Conservation (phyloP, 1,140 invertebrate species). For the Zophobas atratus region DNA sequence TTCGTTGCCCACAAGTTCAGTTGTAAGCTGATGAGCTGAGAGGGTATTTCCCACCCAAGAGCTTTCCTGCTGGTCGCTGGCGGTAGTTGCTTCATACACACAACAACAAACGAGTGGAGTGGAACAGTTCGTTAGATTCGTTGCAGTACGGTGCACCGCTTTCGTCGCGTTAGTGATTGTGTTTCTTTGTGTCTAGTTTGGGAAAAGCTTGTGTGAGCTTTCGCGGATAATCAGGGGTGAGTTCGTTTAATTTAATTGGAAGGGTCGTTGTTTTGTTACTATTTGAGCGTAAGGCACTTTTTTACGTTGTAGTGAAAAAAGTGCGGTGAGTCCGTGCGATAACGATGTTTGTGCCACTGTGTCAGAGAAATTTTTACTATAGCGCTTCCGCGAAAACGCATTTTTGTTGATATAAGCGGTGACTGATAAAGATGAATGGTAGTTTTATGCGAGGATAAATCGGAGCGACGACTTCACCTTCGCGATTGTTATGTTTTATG, state of each 20-base stretch:
- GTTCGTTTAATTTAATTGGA: neutral
- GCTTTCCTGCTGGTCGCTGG: constrained; percentile 12
- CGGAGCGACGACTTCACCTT: neutral
- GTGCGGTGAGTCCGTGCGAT: neutral
- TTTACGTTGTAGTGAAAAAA: too few species aligned
- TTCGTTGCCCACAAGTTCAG: neutral
- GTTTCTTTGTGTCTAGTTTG: constrained; percentile 7
- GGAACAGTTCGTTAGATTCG: constrained; percentile 37
- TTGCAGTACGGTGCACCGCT: constrained; percentile 10
- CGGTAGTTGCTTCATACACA: constrained; percentile 2
- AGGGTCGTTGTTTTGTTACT: too few species aligned
- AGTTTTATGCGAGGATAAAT: constrained; percentile 16
- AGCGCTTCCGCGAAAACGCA: neutral
- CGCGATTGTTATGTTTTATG: constrained; percentile 14
- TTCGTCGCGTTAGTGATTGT: constrained; percentile 1
- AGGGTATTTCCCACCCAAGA: constrained; percentile 37
- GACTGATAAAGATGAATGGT: constrained; percentile 4
- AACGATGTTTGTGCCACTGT: constrained; percentile 2
- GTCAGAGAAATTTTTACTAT: neutral
- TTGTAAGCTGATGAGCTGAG: constrained; percentile 22
- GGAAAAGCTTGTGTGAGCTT: neutral
- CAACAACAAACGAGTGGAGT: constrained; percentile 36
- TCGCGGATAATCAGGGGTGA: neutral
- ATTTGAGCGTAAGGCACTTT: too few species aligned
- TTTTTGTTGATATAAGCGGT: neutral